phyloP scores from a whole-genome alignment of 2,113 vertebrate species.

The Triplophysa tibetana region DNA sequence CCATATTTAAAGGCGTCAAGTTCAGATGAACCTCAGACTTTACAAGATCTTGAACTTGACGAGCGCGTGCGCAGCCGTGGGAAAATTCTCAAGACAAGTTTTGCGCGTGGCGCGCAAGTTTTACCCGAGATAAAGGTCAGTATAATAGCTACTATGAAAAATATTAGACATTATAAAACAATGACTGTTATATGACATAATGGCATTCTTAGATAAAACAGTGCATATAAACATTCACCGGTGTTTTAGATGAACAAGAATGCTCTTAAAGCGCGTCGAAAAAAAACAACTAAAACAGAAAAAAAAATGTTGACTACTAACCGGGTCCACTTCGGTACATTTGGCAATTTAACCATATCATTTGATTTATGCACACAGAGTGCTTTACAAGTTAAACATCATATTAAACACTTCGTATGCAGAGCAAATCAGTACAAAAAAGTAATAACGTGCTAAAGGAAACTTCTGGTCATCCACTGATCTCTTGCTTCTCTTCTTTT shows the following conservation, averaged over 20 bases:
- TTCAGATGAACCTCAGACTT: conserved; percentile 57
- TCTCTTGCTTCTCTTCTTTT: neutral
- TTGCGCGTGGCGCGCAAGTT: neutral
- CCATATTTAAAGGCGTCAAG: conserved; percentile 70
- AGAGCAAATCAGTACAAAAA: neutral
- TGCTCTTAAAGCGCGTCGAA: too few relatives aligned
- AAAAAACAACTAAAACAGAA: neutral
- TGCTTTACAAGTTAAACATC: too few relatives aligned
- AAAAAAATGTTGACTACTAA: neutral
- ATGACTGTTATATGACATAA: too few relatives aligned
- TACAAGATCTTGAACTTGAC: conserved; percentile 63
- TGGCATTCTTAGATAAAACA: too few relatives aligned
- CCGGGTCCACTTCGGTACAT: neutral
- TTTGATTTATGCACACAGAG: too few relatives aligned
- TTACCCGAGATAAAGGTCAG: conserved; percentile 47
- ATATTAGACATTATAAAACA: too few relatives aligned
- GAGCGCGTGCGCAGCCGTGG: conserved; percentile 55
- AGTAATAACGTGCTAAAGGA: too few relatives aligned
- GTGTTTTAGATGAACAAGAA: too few relatives aligned
- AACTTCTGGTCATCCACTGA: neutral
- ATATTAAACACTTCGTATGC: neutral
- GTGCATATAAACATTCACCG: too few relatives aligned
- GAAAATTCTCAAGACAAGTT: conserved; percentile 21
- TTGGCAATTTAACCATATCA: too few relatives aligned
- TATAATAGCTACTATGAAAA: neutral